Evolutionary conservation across 2,888 invertebrate genomes (phyloP), one percentile per base, ranked within the genome.

Genomic region (Chirona hameri): DNA sequence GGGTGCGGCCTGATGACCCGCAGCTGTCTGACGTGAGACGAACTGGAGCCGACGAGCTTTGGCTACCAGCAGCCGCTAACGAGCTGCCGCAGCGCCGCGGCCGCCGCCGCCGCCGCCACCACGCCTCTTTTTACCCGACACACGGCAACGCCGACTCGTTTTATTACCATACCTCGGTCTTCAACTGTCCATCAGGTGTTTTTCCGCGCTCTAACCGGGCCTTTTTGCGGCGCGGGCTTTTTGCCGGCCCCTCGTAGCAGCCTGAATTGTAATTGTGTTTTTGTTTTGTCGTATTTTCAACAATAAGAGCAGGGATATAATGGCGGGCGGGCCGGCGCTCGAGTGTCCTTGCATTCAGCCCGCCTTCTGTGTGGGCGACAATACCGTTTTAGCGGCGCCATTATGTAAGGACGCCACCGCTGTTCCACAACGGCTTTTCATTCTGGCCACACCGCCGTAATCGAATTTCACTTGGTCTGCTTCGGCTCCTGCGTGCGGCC

Each of bases 161-260:
- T 76, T 76, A 76, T 76, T 76, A 76, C 76, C 76, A 76, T 76
- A 76, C 76, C 46, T 39, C 76, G 76, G 76, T 76, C 76, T 76
- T 76, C 76, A 76, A 76, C 76, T 76, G 76, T 76, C 76, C 76
- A 76, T 76, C 76, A 76, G 76, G 76, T 76, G 76, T 76, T 76
- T 76, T 76, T 76, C 76, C 21, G 24, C 21, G 9, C 21, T 15
- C 76, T 46, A 46, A 46, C 76, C 76, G 76, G 39, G 24, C 24
- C 27, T 76, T 76, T 76, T 76, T 76, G 76, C 76, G 76, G 9
- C 24, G 24, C 39, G 46, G 76, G 9, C 39, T 76, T 76, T 76
- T 76, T 76, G 76, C 12, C 46, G 46, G 1, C 46, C 31, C 76
- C 76, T 46, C 46, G 76, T 76, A 76, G 76, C 76, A 27, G 39